Base-by-base conservation (phyloP, 2,888 invertebrate species). In the Drosophila formosana region DNA sequence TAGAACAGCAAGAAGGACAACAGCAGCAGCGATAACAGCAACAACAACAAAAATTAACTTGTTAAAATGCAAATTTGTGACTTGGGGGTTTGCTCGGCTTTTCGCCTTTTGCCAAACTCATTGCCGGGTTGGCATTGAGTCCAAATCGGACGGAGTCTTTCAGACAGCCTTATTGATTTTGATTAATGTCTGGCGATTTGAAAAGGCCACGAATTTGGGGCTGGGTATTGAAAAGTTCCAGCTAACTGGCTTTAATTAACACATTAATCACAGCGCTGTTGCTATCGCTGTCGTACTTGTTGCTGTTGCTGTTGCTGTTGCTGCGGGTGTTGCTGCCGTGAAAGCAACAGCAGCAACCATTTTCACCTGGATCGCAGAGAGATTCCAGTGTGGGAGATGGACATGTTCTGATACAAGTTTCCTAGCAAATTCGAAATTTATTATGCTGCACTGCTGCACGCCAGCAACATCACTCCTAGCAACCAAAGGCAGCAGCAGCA, bases 1-100 rank as follows among this genome's bases (percentile, higher is more conserved):
- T 72, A 86, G 87, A 80, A 74, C 72, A 71, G 53, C 25, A 61
- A 51, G 41, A 45, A 68, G 46, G 41, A 63, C 52, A 49, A 30
- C 39, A 56, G 41, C 41, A 37, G 28, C 25, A 69, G 41, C 47
- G 47, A 57, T 26, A 56, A 53, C 32, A 61, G 64, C 73, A 66
- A 61, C 32, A 72, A 72, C 5, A 37, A 11, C 11, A 80, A 77
- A 88, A 88, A 89, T 89, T 89, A 90, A 88, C 88, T 89, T 89
- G 88, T 89, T 89, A 88, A 89, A 89, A 89, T 89, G 89, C 85
- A 89, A 89, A 89, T 89, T 87, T 81, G 66, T 75, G 68, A 51
- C 72, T 80, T 65, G 66, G 55, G 76, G 72, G 69, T 72, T 85
- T 63, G 71, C 64, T 70, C 67, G 75, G 68, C 63, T 81, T 55